Conservation (phyloP, 2,888 invertebrate species). For the Drosophila barbarae region DNA sequence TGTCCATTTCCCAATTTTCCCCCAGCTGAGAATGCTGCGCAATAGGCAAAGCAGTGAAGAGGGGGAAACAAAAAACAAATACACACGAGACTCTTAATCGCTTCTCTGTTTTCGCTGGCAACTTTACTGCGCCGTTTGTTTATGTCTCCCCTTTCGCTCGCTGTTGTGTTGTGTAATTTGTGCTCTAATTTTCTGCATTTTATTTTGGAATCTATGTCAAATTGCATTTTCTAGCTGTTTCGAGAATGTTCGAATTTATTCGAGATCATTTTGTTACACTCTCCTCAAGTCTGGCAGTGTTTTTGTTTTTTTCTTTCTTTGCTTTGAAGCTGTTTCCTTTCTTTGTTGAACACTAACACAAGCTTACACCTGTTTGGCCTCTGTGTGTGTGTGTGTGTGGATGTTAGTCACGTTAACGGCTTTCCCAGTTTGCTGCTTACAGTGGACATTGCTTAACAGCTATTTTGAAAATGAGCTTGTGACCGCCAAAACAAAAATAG, state of each 20-base stretch:
- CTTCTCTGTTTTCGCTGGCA: conserved; percentile 68
- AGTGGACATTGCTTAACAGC: conserved; percentile 19
- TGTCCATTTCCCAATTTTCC: conserved; percentile 53
- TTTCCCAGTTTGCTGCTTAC: conserved; percentile 6
- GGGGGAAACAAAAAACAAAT: neutral
- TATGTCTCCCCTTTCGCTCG: conserved; percentile 54
- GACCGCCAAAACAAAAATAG: neutral
- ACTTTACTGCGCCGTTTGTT: conserved; percentile 65
- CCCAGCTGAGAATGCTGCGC: conserved; percentile 55
- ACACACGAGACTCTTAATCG: conserved; percentile 32
- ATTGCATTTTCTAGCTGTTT: conserved; percentile 22
- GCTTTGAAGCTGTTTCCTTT: conserved; percentile 6
- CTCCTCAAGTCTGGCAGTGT: neutral
- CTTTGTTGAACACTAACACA: conserved; percentile 18
- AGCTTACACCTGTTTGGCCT: conserved; percentile 7
- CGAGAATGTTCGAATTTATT: conserved; percentile 14
- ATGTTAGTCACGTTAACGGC: conserved; percentile 29
- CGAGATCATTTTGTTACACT: neutral
- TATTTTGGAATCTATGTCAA: conserved; percentile 43
- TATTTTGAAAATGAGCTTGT: neutral
- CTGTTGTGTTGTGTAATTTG: conserved; percentile 60
- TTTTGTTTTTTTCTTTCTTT: conserved; percentile 1
- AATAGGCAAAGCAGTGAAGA: conserved; percentile 39
- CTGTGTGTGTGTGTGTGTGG: conserved; percentile 18
- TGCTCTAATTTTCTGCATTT: conserved; percentile 31